phyloP scores from a whole-genome alignment of 2,113 vertebrate species.

The Psittacula cyanocephala region DNA sequence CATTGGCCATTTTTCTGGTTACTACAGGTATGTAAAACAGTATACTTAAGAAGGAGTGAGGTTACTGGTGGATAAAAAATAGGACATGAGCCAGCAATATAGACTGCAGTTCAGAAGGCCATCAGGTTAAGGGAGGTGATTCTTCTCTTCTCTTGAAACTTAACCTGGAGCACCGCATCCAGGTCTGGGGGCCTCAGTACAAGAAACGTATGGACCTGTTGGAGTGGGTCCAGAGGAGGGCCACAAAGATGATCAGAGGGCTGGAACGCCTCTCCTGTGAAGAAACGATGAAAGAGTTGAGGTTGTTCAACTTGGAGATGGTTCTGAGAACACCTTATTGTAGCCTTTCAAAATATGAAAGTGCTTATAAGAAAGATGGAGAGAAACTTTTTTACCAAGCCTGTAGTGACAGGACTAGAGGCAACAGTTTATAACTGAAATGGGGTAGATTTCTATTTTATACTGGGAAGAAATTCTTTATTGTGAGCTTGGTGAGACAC shows the following conservation, averaged over 20 bases:
- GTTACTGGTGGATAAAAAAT: not conserved
- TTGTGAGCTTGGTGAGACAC: not conserved
- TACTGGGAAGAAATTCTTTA: not conserved
- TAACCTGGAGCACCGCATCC: too few species aligned
- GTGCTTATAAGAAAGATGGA: not conserved
- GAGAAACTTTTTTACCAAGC: not conserved
- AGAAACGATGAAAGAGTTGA: not conserved
- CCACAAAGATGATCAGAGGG: not conserved
- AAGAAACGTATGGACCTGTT: not conserved
- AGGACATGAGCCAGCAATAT: not conserved
- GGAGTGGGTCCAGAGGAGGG: not conserved
- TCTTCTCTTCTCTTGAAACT: not conserved
- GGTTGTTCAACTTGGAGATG: not conserved
- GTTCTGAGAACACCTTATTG: not conserved
- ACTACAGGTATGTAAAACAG: not conserved
- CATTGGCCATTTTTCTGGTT: not conserved
- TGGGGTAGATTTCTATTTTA: not conserved
- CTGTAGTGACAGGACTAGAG: not conserved
- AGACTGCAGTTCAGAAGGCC: not conserved
- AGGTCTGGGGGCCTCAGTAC: not conserved
- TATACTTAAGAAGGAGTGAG: not conserved
- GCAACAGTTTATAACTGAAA: not conserved
- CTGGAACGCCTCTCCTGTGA: not conserved
- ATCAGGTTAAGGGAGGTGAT: fast-evolving
- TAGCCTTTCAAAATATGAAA: not conserved